Percentiles rank a stretch among this genome's conserved stretches.
phyloP scores from a whole-genome alignment of 2,888 invertebrate genomes.

The Hofmannophila pseudospretella region DNA sequence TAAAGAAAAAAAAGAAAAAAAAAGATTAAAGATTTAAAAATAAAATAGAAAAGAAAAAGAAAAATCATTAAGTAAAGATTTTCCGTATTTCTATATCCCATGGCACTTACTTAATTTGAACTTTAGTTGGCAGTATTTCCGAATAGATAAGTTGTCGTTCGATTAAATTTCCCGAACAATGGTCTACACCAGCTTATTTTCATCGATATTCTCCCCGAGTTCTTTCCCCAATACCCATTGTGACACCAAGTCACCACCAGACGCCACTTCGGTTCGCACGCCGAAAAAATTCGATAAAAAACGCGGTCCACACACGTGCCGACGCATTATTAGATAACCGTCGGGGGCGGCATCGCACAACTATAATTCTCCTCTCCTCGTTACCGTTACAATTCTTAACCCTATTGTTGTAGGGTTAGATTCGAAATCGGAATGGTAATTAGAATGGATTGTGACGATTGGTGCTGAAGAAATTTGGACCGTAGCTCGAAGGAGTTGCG shows the following conservation, averaged over 20 bases:
- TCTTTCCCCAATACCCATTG: constrained; percentile 32
- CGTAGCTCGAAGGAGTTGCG: constrained; percentile 10
- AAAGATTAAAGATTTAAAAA: too few relatives aligned
- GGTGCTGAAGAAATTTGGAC: not conserved
- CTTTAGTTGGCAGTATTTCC: too few relatives aligned
- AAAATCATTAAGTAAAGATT: too few relatives aligned
- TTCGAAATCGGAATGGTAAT: constrained; percentile 17
- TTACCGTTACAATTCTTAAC: constrained; percentile 23
- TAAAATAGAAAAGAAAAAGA: too few relatives aligned
- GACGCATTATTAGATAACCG: constrained; percentile 73
- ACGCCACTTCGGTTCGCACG: constrained; percentile 69
- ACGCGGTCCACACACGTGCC: constrained; percentile 61
- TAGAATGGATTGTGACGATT: not conserved
- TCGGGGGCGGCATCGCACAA: constrained; percentile 72
- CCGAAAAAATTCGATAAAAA: constrained; percentile 68
- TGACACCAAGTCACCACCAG: constrained; percentile 54
- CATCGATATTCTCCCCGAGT: not conserved
- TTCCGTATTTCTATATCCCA: too few relatives aligned
- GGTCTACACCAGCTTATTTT: not conserved
- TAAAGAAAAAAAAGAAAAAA: too few relatives aligned
- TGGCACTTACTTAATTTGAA: too few relatives aligned
- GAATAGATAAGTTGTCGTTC: too few relatives aligned
- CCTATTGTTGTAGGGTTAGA: constrained; percentile 12
- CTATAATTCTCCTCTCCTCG: constrained; percentile 49
- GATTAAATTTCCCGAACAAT: too few relatives aligned